Percentiles rank a stretch among this genome's conserved stretches.
Conservation (phyloP, 2,888 invertebrate genomes). For the Tyria jacobaeae region DNA sequence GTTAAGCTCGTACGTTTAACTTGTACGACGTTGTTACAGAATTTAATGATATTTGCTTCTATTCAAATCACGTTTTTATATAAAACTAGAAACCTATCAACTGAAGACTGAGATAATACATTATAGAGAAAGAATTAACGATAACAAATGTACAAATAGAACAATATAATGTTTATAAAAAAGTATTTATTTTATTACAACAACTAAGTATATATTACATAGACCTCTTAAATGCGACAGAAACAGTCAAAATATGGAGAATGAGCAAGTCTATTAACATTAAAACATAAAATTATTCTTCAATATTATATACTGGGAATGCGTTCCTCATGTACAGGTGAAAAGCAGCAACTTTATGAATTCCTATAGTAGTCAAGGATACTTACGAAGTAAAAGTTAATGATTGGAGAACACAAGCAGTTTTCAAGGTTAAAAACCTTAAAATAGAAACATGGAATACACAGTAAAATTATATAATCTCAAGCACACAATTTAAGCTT, state of each 20-base stretch:
- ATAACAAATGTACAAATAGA: not conserved
- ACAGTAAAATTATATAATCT: constrained; percentile 26
- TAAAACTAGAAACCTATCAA: not conserved
- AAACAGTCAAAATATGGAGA: no score
- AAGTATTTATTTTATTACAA: no score
- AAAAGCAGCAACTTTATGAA: no score
- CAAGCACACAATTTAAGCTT: constrained; percentile 33
- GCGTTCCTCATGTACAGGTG: no score
- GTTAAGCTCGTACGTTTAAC: not conserved
- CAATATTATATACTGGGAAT: no score
- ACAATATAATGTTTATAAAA: not conserved
- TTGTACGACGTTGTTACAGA: not conserved
- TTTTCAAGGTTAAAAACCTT: not conserved
- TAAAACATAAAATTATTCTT: no score
- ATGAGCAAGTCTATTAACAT: no score
- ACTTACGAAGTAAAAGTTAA: no score
- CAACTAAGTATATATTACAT: no score
- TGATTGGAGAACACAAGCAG: no score
- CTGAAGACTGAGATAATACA: not conserved
- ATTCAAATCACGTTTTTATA: not conserved
- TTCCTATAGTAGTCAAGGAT: no score
- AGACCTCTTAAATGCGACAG: no score
- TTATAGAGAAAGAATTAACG: not conserved
- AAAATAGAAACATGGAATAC: constrained; percentile 10
- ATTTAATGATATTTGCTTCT: not conserved